A percentile compares a stretch with the other conserved stretches of the same genome.
Conservation (phyloP, 2,888 invertebrate genomes). For the Drosophila paranaensis region DNA sequence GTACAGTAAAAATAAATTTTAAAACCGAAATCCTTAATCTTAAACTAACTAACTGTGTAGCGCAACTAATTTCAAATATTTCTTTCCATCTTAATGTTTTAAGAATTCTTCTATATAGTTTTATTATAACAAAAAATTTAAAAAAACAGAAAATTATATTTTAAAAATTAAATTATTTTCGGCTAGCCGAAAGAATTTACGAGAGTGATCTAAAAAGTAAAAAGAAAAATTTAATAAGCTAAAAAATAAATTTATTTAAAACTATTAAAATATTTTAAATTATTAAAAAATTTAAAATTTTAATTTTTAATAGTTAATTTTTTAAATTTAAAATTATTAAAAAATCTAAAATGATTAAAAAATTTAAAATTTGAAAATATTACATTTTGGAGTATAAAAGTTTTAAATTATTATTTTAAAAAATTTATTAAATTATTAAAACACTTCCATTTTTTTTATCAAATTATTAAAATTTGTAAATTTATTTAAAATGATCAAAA, state of each 20-base stretch:
- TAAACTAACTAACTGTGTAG: constrained; percentile 47
- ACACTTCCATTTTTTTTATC: not conserved
- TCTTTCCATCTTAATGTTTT: constrained; percentile 21
- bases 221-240: too few species aligned
- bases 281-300: not conserved
- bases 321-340: too few species aligned
- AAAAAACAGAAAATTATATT: not conserved
- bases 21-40: constrained; percentile 24
- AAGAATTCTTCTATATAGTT: not conserved
- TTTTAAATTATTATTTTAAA: not conserved
- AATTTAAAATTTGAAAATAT: too few species aligned
- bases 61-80: constrained; percentile 22
- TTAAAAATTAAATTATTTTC: not conserved
- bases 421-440: not conserved
- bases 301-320: too few species aligned
- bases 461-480: not conserved
- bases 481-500: not conserved
- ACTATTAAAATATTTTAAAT: not conserved
- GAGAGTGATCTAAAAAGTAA: not conserved
- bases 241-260: not conserved
- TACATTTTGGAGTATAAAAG: too few species aligned
- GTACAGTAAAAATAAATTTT: constrained; percentile 15
- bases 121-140: not conserved
- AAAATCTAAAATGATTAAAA: too few species aligned
- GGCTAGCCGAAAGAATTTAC: not conserved